Evolutionary conservation across 1,140 invertebrate species (phyloP), one percentile per base, ranked within the genome.

Genomic region (Drosophila nannoptera): DNA sequence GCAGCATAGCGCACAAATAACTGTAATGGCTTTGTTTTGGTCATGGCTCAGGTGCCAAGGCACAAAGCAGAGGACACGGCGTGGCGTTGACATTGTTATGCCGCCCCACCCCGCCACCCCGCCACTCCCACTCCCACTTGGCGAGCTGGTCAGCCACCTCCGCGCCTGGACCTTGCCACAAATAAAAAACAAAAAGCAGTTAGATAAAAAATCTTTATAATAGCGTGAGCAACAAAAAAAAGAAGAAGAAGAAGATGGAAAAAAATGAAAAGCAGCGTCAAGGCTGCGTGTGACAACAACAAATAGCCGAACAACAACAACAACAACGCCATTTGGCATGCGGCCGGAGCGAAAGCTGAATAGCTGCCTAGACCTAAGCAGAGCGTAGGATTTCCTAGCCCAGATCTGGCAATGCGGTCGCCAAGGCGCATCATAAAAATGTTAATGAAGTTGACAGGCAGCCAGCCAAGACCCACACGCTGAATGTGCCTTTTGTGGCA

Each of bases 391-490:
- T 52, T 58, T 67, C 48, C 56, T 67, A 54, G 64, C 65, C 58
- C 69, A 68, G 65, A 72, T 74, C 80, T 80, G 80, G 76, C 66
- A 76, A 72, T 80, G 81, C 69, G 81, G 80, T 84, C 71, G 81
- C 81, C 75, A 84, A 84, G 80, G 80, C 80, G 80, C 81, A 80
- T 84, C 80, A 84, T 84, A 84, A 84, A 84, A 84, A 84, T 84
- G 80, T 84, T 84, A 84, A 84, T 86, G 80, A 84, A 84, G 80
- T 84, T 77, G 73, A 67, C 69, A 54, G 69, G 48, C 76, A 68
- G 60, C 64, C 49, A 60, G 64, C 56, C 76, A 55, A 67, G 69
- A 71, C 69, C 54, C 68, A 52, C 61, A 62, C 22, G 40, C 60
- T 32, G 35, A 67, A 60, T 43, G 40, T 9, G 69, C 48, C 73